phyloP scores from a whole-genome alignment of 2,797 vertebrate species.

The Pipistrellus pipistrellus region DNA sequence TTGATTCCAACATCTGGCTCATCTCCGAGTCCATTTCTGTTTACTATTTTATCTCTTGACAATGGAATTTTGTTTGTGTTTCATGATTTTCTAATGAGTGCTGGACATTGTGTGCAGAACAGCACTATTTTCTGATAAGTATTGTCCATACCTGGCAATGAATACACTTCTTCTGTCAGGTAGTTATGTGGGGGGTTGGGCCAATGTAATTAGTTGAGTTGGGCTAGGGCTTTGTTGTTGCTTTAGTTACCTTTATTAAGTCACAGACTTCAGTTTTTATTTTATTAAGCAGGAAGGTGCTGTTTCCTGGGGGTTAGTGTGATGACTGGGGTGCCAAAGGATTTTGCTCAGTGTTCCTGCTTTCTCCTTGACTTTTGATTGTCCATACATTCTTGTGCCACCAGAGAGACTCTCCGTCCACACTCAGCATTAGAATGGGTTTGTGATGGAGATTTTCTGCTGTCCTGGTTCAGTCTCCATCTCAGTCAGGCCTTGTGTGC shows the following conservation, averaged over 20 bases:
- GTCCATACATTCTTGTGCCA: not conserved
- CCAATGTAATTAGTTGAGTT: not conserved
- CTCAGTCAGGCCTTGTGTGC: not conserved
- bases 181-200: not conserved
- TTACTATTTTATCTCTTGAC: not conserved
- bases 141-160: not conserved
- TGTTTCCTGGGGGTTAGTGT: not conserved
- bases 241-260: not conserved
- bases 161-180: not conserved
- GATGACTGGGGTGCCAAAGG: not conserved
- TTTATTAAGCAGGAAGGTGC: not conserved
- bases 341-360: not conserved
- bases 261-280: slow-evolving; percentile 11
- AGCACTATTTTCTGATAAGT: not conserved
- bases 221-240: not conserved
- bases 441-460: not conserved
- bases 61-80: not conserved
- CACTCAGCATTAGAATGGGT: not conserved
- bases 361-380: not conserved
- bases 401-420: not conserved
- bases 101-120: not conserved
- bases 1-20: not conserved
- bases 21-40: slow-evolving; percentile 7
- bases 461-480: not conserved
- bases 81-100: slow-evolving; percentile 18